These are phyloP conservation scores for Agriotes lineatus DNA, from an alignment of 2,888 invertebrate genomes.

Conservation along the genomic window DNA sequence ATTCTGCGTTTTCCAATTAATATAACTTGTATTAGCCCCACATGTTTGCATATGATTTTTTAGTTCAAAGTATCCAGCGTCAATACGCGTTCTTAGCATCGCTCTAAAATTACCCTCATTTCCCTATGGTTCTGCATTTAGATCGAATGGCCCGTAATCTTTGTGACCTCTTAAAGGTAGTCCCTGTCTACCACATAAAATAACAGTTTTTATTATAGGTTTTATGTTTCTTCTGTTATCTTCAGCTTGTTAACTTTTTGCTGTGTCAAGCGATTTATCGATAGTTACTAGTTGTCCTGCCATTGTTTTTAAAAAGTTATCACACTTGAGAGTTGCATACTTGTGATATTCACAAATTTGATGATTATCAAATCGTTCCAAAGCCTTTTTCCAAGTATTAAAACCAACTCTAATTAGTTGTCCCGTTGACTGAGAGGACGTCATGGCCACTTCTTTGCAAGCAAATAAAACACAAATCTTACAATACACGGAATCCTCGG, in stretches of 20 bases:
- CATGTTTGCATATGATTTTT: conserved; percentile 10
- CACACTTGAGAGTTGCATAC: background rate
- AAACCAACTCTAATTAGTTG: background rate
- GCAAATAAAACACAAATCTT: background rate
- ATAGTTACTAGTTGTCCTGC: no score
- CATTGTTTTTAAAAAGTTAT: no score
- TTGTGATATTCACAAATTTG: background rate
- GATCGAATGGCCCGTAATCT: conserved; percentile 9
- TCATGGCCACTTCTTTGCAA: background rate
- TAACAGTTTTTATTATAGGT: conserved; percentile 23
- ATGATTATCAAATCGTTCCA: background rate
- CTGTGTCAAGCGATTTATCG: background rate
- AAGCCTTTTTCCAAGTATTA: background rate
- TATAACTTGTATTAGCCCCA: conserved; percentile 15
- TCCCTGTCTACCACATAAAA: conserved; percentile 22
- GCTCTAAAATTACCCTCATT: conserved; percentile 26
- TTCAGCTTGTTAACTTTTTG: background rate
- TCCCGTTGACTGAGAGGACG: background rate
- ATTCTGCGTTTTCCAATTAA: conserved; percentile 25
- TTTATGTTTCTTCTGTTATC: conserved; percentile 2
- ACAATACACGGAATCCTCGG: background rate
- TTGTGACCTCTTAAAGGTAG: conserved; percentile 19
- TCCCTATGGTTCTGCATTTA: conserved; percentile 5
- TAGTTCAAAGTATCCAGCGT: conserved; percentile 8
- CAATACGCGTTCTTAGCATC: conserved; percentile 5